These are phyloP conservation scores for Lepidostoma basale DNA, from an alignment of 1,140 invertebrate genomes.

Conservation along the genomic window DNA sequence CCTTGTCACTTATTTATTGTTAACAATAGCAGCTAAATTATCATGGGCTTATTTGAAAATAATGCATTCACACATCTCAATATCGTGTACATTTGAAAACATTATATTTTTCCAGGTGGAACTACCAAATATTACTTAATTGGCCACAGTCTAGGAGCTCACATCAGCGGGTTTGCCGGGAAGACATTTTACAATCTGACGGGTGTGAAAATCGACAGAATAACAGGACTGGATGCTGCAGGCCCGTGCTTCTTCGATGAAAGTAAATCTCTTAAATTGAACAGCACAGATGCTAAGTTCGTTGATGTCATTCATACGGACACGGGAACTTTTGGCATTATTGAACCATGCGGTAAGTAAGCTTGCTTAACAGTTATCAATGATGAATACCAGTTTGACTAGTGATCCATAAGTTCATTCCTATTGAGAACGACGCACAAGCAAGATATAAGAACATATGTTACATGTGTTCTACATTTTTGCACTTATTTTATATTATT, in stretches of 20 bases:
- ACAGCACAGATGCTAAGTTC: constrained; percentile 68
- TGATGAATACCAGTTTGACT: no score
- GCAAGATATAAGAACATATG: no score
- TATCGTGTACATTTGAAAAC: no score
- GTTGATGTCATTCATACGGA: constrained; percentile 79
- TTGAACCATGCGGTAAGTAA: constrained; percentile 47
- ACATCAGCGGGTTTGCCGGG: constrained; percentile 79
- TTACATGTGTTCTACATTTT: no score
- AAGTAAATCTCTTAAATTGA: constrained; percentile 62
- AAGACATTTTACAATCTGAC: constrained; percentile 56
- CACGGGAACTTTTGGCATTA: constrained; percentile 61
- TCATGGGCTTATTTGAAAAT: neutral
- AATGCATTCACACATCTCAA: constrained; percentile 46
- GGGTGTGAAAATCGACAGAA: constrained; percentile 61
- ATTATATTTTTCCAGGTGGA: constrained; percentile 60
- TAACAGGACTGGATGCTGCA: constrained; percentile 75
- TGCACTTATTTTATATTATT: no score
- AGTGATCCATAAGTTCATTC: no score
- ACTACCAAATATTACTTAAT: constrained; percentile 51
- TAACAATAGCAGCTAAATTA: neutral
- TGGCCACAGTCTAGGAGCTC: constrained; percentile 85
- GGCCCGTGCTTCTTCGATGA: constrained; percentile 68
- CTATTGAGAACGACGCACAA: no score
- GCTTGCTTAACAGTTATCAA: no score
- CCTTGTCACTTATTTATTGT: no score